Conservation (phyloP, 2,888 invertebrate genomes). For the Cloeon dipterum region DNA sequence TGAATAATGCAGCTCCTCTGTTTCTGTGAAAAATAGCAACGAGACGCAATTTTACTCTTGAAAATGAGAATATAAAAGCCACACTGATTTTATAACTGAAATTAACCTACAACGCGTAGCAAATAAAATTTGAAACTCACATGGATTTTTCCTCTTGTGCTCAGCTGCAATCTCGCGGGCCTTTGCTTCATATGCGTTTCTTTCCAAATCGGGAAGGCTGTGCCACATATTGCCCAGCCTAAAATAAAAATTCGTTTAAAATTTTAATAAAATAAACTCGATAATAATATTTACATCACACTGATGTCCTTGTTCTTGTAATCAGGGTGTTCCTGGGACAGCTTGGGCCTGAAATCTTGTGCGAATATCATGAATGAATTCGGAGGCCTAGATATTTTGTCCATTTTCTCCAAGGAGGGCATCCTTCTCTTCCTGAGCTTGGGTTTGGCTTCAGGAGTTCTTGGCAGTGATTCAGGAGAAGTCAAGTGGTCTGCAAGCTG, state of each 20-base stretch:
- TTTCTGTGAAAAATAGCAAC: too few species aligned
- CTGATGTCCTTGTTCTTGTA: neutral
- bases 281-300: neutral
- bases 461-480: too few species aligned
- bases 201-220: neutral
- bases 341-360: neutral
- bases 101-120: too few species aligned
- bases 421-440: too few species aligned
- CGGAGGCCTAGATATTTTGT: neutral
- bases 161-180: neutral
- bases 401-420: too few species aligned
- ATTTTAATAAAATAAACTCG: neutral
- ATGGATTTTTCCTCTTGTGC: neutral
- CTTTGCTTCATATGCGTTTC: neutral
- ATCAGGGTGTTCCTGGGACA: neutral
- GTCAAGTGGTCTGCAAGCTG: too few species aligned
- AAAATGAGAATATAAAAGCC: too few species aligned
- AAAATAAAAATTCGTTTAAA: neutral
- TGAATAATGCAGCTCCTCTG: too few species aligned
- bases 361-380: conserved; percentile 1
- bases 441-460: too few species aligned
- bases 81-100: too few species aligned
- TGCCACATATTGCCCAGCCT: neutral
- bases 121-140: too few species aligned
- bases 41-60: too few species aligned